phyloP scores from a whole-genome alignment of 92 coral and sea anemone genomes.

The Pocillopora meandrina region DNA sequence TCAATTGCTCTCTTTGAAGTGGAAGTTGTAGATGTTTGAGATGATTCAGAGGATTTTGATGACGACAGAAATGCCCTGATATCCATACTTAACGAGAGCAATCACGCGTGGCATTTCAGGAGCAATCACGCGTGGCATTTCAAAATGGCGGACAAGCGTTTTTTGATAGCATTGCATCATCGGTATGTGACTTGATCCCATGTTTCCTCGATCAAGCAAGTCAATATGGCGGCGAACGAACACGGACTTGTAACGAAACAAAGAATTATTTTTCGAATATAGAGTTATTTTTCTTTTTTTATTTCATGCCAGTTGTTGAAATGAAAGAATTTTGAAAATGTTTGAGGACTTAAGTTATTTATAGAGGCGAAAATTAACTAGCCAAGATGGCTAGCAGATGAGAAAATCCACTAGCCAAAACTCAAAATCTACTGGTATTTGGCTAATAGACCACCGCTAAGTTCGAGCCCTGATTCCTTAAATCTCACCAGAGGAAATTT shows the following conservation, averaged over 20 bases:
- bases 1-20: no score
- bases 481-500: no score
- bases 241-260: conserved; percentile 25
- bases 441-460: conserved; percentile 43
- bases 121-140: no score
- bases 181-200: conserved; percentile 33
- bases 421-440: conserved; percentile 49
- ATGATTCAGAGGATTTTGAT: no score
- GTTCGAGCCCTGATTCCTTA: conserved; percentile 34
- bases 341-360: conserved; percentile 32
- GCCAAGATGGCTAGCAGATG: conserved; percentile 49
- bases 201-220: conserved; percentile 31
- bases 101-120: conserved; percentile 13
- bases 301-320: conserved; percentile 47
- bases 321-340: conserved; percentile 27
- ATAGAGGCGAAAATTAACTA: conserved; percentile 31
- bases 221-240: conserved; percentile 41
- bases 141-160: conserved; percentile 31
- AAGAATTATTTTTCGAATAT: conserved; percentile 22
- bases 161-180: conserved; percentile 46
- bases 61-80: background rate
- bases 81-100: background rate
- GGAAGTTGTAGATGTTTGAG: no score
- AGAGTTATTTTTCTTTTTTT: conserved; percentile 23
- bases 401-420: conserved; percentile 53